phyloP scores from a whole-genome alignment of 2,797 vertebrate genomes.

The Xerus rutilus region DNA sequence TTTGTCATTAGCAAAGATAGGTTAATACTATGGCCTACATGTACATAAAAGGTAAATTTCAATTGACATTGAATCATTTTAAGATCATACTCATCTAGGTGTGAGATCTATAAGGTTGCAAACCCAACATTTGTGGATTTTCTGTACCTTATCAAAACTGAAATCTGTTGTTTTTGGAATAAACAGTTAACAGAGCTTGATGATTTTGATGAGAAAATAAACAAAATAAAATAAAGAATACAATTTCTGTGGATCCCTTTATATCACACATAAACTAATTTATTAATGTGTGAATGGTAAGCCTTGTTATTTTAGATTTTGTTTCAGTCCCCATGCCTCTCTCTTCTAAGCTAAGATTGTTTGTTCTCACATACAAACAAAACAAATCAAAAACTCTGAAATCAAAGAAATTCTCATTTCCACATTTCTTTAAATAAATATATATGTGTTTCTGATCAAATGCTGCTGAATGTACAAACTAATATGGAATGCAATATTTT shows the following conservation, averaged over 20 bases:
- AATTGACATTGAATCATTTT: neutral
- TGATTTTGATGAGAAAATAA: neutral
- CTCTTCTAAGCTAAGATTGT: neutral
- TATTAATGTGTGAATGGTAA: neutral
- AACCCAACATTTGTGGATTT: neutral
- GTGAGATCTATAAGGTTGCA: neutral
- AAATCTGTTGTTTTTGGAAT: neutral
- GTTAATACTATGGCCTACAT: neutral
- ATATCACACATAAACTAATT: neutral
- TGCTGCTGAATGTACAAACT: neutral
- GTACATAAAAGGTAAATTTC: neutral
- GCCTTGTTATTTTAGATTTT: neutral
- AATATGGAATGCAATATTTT: neutral
- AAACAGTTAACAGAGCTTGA: neutral
- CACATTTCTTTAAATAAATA: neutral
- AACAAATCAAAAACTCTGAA: neutral
- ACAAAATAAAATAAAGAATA: neutral
- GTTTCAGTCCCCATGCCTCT: neutral
- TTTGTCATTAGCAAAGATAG: neutral
- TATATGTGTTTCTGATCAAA: neutral
- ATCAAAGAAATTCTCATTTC: neutral
- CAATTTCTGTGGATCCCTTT: neutral
- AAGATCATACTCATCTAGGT: neutral
- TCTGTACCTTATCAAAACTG: neutral
- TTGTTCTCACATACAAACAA: neutral